Percentiles rank a stretch among this genome's conserved stretches.
Evolutionary conservation across 2,888 invertebrate species (phyloP).

Genomic region (Coleophora flavipennella): DNA sequence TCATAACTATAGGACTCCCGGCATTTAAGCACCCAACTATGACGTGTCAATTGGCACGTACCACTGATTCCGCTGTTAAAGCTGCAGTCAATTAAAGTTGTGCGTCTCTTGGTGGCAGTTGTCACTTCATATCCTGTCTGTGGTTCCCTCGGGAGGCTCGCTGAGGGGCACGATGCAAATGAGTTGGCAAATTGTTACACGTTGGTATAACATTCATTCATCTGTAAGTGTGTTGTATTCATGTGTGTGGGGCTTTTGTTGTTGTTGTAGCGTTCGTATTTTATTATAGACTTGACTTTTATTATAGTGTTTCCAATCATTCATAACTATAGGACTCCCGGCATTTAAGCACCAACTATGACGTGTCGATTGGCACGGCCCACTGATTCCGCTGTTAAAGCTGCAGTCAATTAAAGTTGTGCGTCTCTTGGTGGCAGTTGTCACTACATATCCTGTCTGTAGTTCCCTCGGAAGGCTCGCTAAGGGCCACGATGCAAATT

Average conservation of each 20-base stretch:
- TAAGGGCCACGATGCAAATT: constrained; percentile 22
- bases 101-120: constrained; percentile 35
- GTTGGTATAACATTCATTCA: neutral
- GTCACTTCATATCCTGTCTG: constrained; percentile 39
- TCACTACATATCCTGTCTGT: constrained; percentile 37
- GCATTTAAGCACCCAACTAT: too few species aligned
- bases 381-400: constrained; percentile 14
- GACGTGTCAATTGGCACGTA: constrained; percentile 9
- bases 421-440: constrained; percentile 36
- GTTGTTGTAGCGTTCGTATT: neutral
- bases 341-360: too few species aligned
- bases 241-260: neutral
- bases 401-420: constrained; percentile 43
- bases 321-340: too few species aligned
- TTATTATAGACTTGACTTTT: too few species aligned
- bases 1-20: too few species aligned
- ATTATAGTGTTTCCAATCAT: too few species aligned
- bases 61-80: constrained; percentile 12
- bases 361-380: constrained; percentile 9
- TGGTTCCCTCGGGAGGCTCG: constrained; percentile 9
- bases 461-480: constrained; percentile 9
- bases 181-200: constrained; percentile 21
- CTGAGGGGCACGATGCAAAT: constrained; percentile 25
- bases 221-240: too few species aligned
- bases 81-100: constrained; percentile 44